These are phyloP conservation scores for Aphodius sticticus DNA, from an alignment of 2,888 invertebrate species.

Conservation along the genomic window DNA sequence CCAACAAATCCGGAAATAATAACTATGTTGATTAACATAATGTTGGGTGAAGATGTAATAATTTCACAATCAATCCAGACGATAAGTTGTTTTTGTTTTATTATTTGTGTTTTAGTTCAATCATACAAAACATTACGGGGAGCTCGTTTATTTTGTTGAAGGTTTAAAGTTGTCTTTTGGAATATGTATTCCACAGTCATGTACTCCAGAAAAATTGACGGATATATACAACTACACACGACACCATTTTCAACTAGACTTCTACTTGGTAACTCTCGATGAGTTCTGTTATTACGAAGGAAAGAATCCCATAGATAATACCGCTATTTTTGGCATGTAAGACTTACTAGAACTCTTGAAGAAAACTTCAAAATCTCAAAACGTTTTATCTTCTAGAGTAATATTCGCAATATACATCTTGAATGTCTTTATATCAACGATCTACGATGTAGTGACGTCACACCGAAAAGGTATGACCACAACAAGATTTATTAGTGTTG, in stretches of 20 bases:
- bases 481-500: not conserved
- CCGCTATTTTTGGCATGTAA: slow-evolving; percentile 32
- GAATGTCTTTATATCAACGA: slow-evolving; percentile 16
- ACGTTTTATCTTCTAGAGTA: slow-evolving; percentile 23
- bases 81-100: slow-evolving; percentile 7
- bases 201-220: slow-evolving; percentile 24
- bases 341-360: not conserved
- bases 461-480: not conserved
- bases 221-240: slow-evolving; percentile 22
- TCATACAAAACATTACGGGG: slow-evolving; percentile 15
- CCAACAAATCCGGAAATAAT: slow-evolving; percentile 20
- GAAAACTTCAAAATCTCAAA: not conserved
- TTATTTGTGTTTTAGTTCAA: not conserved
- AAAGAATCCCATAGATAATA: slow-evolving; percentile 8
- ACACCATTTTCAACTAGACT: slow-evolving; percentile 24
- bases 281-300: slow-evolving; percentile 31
- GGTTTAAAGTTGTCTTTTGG: slow-evolving; percentile 28
- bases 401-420: slow-evolving; percentile 14
- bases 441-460: slow-evolving; percentile 27
- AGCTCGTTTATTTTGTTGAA: slow-evolving; percentile 5
- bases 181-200: slow-evolving; percentile 31
- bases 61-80: no score
- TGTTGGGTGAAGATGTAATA: slow-evolving; percentile 26
- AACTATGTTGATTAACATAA: slow-evolving; percentile 8
- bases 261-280: slow-evolving; percentile 23